phyloP scores from a whole-genome alignment of 2,888 invertebrate genomes.

The Fragum sueziense region DNA sequence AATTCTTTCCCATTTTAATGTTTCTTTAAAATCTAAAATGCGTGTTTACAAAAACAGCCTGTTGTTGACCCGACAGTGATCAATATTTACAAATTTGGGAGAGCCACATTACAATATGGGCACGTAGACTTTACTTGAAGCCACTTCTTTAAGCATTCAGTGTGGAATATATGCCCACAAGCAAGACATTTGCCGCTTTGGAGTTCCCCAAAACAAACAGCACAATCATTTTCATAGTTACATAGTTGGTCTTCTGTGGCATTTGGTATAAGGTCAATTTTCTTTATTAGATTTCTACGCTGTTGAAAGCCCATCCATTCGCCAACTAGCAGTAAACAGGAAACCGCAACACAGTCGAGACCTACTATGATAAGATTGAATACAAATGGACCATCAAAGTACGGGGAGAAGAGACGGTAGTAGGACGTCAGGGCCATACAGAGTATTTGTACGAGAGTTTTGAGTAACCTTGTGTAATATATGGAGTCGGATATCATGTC shows the following conservation, averaged over 20 bases:
- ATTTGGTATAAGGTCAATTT: not conserved
- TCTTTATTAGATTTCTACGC: not conserved
- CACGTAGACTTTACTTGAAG: not conserved
- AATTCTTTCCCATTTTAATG: not conserved
- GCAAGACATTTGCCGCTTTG: not conserved
- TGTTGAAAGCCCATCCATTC: slow-evolving; percentile 1
- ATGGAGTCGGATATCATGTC: not conserved
- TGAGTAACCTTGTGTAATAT: not conserved
- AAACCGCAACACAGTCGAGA: not conserved
- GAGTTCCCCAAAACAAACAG: not conserved
- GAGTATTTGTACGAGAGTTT: not conserved
- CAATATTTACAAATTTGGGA: not conserved
- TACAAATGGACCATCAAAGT: not conserved
- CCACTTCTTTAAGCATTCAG: not conserved
- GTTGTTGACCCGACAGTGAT: not conserved
- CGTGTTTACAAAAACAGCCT: not conserved
- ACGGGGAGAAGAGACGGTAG: not conserved
- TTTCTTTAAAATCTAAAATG: not conserved
- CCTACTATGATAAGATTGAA: not conserved
- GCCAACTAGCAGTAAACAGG: not conserved
- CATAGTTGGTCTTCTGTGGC: not conserved
- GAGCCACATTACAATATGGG: not conserved
- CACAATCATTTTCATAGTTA: not conserved
- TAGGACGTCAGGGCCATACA: not conserved
- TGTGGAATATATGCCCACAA: slow-evolving; percentile 3